Conservation (phyloP, 2,888 invertebrate species). For the Noctuana brunneofusca region DNA sequence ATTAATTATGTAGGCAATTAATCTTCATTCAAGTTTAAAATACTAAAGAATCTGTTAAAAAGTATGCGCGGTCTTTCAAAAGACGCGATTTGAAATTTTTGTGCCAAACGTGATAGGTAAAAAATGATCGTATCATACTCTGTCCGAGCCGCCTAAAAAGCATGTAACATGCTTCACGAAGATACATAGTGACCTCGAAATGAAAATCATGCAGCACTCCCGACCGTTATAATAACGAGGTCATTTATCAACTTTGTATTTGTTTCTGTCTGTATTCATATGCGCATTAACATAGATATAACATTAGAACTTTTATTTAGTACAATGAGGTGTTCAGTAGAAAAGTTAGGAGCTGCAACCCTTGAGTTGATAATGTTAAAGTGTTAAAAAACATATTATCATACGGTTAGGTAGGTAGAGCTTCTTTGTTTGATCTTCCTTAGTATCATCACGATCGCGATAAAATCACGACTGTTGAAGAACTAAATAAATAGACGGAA, state of each 20-base stretch:
- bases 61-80: slow-evolving; percentile 7
- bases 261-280: slow-evolving; percentile 63
- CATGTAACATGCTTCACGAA: slow-evolving; percentile 71
- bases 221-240: slow-evolving; percentile 80
- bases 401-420: background rate
- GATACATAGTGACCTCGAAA: slow-evolving; percentile 74
- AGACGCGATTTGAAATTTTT: slow-evolving; percentile 17
- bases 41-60: slow-evolving; percentile 11
- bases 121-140: slow-evolving; percentile 61
- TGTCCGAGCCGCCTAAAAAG: slow-evolving; percentile 49
- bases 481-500: slow-evolving; percentile 45
- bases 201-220: slow-evolving; percentile 75
- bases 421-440: slow-evolving; percentile 30
- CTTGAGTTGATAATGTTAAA: background rate
- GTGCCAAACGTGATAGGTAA: slow-evolving; percentile 38
- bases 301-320: slow-evolving; percentile 50
- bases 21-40: slow-evolving; percentile 47
- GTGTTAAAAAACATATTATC: background rate
- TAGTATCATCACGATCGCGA: slow-evolving; percentile 38
- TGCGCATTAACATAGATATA: slow-evolving; percentile 58
- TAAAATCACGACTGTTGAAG: slow-evolving; percentile 36
- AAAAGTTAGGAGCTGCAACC: background rate
- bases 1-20: slow-evolving; percentile 54
- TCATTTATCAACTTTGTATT: slow-evolving; percentile 77
- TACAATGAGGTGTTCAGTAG: slow-evolving; percentile 34